Evolutionary conservation across 2,888 invertebrate genomes (phyloP).

Genomic region (Acronicta aceris): DNA sequence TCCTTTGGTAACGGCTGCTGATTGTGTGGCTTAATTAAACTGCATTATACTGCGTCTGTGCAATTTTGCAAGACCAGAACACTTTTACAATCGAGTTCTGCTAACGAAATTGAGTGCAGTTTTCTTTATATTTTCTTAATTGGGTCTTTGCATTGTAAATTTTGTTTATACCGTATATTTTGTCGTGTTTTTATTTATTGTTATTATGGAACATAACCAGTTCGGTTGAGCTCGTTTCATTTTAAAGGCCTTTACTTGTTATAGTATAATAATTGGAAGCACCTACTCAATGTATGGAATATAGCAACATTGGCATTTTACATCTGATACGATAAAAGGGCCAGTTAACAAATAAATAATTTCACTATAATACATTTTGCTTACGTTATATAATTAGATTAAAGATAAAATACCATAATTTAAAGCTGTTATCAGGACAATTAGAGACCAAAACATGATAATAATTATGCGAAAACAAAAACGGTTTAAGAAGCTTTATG

Average conservation of each 20-base stretch:
- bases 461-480: no score
- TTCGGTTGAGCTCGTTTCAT: conserved; percentile 21
- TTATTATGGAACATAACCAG: conserved; percentile 19
- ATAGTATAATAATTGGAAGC: conserved; percentile 47
- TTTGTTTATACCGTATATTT: conserved; percentile 26
- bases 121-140: conserved; percentile 47
- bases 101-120: conserved; percentile 51
- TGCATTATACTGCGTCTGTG: conserved; percentile 79
- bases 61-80: conserved; percentile 63
- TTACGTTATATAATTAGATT: background rate
- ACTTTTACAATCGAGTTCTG: conserved; percentile 50
- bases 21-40: conserved; percentile 87
- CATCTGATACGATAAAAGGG: background rate
- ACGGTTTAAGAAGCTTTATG: no score
- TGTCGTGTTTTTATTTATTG: conserved; percentile 4
- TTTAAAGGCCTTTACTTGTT: conserved; percentile 33
- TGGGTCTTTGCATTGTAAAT: conserved; percentile 36
- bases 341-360: background rate
- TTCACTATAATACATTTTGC: background rate
- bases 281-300: conserved; percentile 34
- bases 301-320: conserved; percentile 25
- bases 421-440: background rate
- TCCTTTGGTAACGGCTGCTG: conserved; percentile 85
- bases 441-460: background rate
- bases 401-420: background rate